Evolutionary conservation across 2,797 vertebrate genomes (phyloP), one percentile per base, ranked within the genome.

Genomic region (Labroides dimidiatus): DNA sequence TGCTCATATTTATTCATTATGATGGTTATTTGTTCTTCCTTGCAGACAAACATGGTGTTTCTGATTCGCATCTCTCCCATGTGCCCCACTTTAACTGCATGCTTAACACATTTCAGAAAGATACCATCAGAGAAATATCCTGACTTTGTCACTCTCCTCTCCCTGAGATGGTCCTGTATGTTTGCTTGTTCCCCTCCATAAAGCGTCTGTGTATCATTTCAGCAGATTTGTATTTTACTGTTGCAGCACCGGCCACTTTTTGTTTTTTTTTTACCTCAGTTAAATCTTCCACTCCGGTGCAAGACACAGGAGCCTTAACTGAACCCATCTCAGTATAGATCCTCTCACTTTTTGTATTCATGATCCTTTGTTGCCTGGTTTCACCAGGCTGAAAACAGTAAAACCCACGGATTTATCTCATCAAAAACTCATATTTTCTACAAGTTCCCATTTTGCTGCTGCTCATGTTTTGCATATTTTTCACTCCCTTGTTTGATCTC

Each of bases 1-100:
- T 64, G 48, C 61, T 82, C 42, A 75, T 81, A 55, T 79, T 73
- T 72, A 87, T 81, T 69, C 65, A 76, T 77, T 58, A 50, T 66
- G 41, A 84, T 69, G 20, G 55, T 73, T 78, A 75, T 80, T 78
- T 75, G 37, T 73, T 75, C 37, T 23, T 57, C 16, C 71, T 63
- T 62, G 27, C 37, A 66, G 52, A 64, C 64, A 78, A 62, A 65
- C 72, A 69, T 6, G 19, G 57, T 60, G 42, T 45, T 57, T 44
- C 42, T 57, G 50, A 75, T 57, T 37, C 58, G 48, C 47, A 52
- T 77, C 43, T 67, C 55, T 48, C 62, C 39, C 19, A 41, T 15
- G 20, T 60, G 60, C 49, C 58, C 64, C 50, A 66, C 24, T 78
- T 80, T 55, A 39, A 37, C 20, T 44, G 64, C 9, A 52, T 68